Conservation (phyloP, 1,140 invertebrate genomes). For the Phenacoccus solenopsis region DNA sequence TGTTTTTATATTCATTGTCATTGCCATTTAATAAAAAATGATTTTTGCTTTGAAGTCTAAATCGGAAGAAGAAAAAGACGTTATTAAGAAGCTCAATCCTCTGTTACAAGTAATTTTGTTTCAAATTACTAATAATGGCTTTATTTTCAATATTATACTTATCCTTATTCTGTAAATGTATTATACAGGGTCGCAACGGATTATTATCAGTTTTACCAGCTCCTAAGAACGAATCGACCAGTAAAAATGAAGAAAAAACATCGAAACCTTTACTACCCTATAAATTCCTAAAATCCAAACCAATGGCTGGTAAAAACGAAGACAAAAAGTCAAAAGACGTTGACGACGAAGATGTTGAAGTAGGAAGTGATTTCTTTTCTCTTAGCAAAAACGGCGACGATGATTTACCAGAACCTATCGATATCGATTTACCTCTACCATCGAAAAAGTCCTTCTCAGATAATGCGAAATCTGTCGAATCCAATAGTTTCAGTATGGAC, state of each 20-base stretch:
- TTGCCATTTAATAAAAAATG: no score
- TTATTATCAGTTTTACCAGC: constrained; percentile 26
- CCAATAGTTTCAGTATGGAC: constrained; percentile 21
- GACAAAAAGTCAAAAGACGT: constrained; percentile 26
- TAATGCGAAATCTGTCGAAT: constrained; percentile 19
- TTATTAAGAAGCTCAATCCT: no score
- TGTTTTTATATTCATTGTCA: no score
- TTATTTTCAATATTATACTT: no score
- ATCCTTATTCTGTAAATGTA: no score
- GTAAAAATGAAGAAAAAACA: neutral
- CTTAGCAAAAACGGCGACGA: constrained; percentile 23
- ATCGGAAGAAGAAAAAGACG: no score
- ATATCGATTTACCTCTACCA: constrained; percentile 22
- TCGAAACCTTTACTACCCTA: constrained; percentile 12
- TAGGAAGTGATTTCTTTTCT: constrained; percentile 32
- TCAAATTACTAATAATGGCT: no score
- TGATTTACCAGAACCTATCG: constrained; percentile 30
- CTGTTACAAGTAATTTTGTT: no score
- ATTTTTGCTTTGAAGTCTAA: no score
- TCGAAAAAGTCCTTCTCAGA: constrained; percentile 15
- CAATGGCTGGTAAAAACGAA: neutral
- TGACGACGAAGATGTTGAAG: constrained; percentile 38
- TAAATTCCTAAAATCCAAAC: constrained; percentile 20
- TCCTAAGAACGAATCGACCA: constrained; percentile 23
- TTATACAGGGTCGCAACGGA: constrained; percentile 15